phyloP scores from a whole-genome alignment of 2,797 vertebrate species.

The Scyliorhinus canicula region DNA sequence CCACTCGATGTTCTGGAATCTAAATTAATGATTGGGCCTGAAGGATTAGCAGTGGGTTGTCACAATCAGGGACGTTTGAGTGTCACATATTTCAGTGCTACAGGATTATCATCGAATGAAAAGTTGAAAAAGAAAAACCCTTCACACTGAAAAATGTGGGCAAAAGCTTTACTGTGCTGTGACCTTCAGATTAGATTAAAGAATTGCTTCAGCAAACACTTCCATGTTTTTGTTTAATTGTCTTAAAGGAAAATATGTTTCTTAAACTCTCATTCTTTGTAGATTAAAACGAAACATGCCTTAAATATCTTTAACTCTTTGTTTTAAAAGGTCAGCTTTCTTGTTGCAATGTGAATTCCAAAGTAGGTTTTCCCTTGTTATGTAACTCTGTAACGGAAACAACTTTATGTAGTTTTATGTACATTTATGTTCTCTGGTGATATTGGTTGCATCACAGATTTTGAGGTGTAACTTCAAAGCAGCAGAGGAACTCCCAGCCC shows the following conservation, averaged over 20 bases:
- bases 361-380: neutral
- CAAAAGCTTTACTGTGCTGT: neutral
- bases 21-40: neutral
- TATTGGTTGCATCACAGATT: neutral
- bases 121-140: neutral
- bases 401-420: neutral
- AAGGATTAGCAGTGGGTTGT: neutral
- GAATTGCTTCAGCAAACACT: neutral
- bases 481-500: neutral
- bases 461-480: neutral
- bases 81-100: neutral
- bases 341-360: neutral
- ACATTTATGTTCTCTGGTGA: neutral
- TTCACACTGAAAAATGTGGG: neutral
- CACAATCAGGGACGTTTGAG: neutral
- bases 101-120: neutral
- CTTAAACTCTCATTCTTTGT: neutral
- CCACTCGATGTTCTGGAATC: neutral
- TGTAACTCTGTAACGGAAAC: neutral
- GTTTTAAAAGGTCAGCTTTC: neutral
- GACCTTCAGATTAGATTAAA: neutral
- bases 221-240: neutral
- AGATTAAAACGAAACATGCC: neutral
- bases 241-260: neutral
- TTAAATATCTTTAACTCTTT: neutral